Conservation (phyloP, 1,140 invertebrate species). For the Alviniconcha marisindica region DNA sequence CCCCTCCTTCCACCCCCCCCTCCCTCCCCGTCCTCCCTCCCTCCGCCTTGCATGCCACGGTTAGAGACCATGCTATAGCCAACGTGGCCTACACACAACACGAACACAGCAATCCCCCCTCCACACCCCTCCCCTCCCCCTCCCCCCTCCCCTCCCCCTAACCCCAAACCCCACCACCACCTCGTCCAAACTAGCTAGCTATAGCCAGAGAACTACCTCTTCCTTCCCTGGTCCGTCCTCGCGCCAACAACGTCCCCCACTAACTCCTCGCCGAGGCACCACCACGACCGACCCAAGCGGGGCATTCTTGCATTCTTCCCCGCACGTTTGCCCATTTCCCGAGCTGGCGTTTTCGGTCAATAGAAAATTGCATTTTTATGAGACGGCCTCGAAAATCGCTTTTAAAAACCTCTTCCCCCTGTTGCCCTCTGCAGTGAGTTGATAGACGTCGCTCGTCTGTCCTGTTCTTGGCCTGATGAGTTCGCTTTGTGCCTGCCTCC, state of each 20-base stretch:
- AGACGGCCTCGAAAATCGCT: constrained; percentile 14
- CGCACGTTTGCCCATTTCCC: constrained; percentile 48
- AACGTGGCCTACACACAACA: neutral
- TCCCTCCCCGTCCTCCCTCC: neutral
- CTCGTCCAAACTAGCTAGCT: too few species aligned
- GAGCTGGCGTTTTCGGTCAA: constrained; percentile 35
- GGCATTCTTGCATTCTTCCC: too few species aligned
- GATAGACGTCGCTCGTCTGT: constrained; percentile 25
- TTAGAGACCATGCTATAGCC: neutral
- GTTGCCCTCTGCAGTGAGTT: neutral
- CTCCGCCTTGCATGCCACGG: too few species aligned
- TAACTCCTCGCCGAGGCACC: too few species aligned
- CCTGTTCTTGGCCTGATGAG: constrained; percentile 12
- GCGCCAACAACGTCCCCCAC: too few species aligned
- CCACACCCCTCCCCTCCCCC: neutral
- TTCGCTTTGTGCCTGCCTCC: constrained; percentile 18
- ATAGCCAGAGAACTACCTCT: too few species aligned
- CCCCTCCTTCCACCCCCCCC: neutral
- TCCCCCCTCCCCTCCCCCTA: neutral
- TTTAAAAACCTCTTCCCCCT: neutral
- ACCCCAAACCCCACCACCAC: too few species aligned
- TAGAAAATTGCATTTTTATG: constrained; percentile 54
- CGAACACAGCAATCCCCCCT: neutral
- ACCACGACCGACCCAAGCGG: too few species aligned
- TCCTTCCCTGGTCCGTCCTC: too few species aligned